A percentile compares a stretch with the other conserved stretches of the same genome.
Evolutionary conservation across 2,113 vertebrate species (phyloP).

Genomic region (Crotophaga sulcirostris): DNA sequence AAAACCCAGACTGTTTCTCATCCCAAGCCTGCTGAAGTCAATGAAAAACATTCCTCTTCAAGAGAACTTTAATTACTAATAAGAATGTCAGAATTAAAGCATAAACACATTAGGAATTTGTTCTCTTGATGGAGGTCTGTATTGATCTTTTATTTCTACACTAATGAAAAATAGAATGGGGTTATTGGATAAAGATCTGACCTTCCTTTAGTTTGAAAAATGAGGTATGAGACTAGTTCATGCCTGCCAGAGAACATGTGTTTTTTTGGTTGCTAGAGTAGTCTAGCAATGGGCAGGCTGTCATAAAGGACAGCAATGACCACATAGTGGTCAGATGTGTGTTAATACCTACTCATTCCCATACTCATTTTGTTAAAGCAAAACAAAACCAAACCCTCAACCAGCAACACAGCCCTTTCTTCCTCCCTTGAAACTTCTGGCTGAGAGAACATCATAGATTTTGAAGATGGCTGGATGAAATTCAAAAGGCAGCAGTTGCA

Average conservation of each 20-base stretch:
- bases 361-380: neutral
- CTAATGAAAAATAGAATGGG: neutral
- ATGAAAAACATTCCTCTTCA: neutral
- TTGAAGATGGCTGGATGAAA: conserved; percentile 1
- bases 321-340: fast-evolving
- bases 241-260: neutral
- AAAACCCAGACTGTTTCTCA: neutral
- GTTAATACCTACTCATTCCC: neutral
- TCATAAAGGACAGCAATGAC: neutral
- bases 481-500: conserved; percentile 1
- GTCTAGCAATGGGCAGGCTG: neutral
- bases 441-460: neutral
- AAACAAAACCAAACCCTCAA: neutral
- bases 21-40: conserved; percentile 11
- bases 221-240: neutral
- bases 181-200: neutral
- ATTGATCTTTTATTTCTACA: neutral
- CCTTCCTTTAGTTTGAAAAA: neutral
- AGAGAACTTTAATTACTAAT: neutral
- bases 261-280: neutral
- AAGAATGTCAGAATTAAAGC: neutral
- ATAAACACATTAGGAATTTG: neutral
- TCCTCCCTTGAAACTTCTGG: neutral
- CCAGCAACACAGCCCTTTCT: neutral
- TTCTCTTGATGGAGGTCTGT: neutral